Base-by-base conservation (phyloP, 2,888 invertebrate genomes). In the Sinohyriopsis cumingii region DNA sequence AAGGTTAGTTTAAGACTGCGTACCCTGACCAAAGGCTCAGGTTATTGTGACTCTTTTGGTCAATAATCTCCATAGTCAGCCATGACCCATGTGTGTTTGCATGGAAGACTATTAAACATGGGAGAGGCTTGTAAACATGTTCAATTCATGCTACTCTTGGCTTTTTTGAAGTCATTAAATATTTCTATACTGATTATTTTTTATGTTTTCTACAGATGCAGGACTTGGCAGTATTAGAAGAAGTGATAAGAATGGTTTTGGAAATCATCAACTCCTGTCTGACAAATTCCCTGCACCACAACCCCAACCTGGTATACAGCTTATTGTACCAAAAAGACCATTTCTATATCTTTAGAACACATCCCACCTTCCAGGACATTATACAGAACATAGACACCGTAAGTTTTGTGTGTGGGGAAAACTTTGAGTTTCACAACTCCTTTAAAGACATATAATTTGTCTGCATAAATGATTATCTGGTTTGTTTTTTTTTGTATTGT, bases 261-360 rank as follows among this genome's bases (percentile, higher is more conserved):
- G 99, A 99, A 92, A 98, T 99, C 73, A 93, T 99, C 78, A 99
- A 99, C 92, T 98, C 98, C 54, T 95, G 96, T 87, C 92, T 99
- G 66, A 94, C 95, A 0, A 94, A 95, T 88, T 96, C 96, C 86
- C 92, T 99, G 78, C 91, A 94, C 79, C 93, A 96, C 91, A 95
- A 96, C 92, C 93, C 96, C 9, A 95, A 99, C 91, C 92, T 99
- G 78, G 94, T 99, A 63, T 99, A 99, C 90, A 96, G 98, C 0
- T 91, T 99, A 82, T 92, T 99, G 55, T 98, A 99, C 90, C 97
- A 99, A 77, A 83, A 83, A 53, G 94, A 95, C 81, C 93, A 97
- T 68, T 99, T 99, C 90, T 94, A 95, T 82, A 82, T 86, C 74
- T 88, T 89, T 89, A 93, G 95, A 82, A 94, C 94, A 67, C 96